phyloP scores from a whole-genome alignment of 2,888 invertebrate species.

The Geotrupes spiniger region DNA sequence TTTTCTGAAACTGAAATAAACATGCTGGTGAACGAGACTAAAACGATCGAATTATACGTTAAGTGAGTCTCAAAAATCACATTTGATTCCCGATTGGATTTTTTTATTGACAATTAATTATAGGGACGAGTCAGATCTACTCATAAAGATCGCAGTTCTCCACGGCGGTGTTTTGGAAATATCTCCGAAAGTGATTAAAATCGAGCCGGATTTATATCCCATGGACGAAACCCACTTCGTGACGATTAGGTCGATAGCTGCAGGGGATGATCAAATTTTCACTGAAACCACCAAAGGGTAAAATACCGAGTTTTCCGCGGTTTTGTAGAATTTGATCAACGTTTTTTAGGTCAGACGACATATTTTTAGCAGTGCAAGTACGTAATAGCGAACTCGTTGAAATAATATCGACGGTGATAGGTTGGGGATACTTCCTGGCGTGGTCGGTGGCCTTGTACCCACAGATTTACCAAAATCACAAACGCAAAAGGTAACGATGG shows the following conservation, averaged over 20 bases:
- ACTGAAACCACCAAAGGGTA: slow-evolving; percentile 18
- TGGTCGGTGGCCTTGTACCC: slow-evolving; percentile 98
- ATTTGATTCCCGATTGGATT: slow-evolving; percentile 1
- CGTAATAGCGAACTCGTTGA: slow-evolving; percentile 66
- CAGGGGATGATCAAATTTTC: slow-evolving; percentile 15
- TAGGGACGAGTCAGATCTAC: neutral
- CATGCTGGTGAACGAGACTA: slow-evolving; percentile 16
- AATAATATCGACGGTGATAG: slow-evolving; percentile 72
- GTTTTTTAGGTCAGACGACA: slow-evolving; percentile 62
- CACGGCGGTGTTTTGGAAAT: slow-evolving; percentile 9
- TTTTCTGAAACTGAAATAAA: slow-evolving; percentile 15
- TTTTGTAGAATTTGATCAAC: too few relatives aligned
- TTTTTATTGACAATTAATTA: too few relatives aligned
- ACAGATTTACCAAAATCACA: slow-evolving; percentile 84
- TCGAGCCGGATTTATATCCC: too few relatives aligned
- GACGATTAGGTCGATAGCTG: slow-evolving; percentile 9
- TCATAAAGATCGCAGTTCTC: slow-evolving; percentile 7
- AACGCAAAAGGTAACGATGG: slow-evolving; percentile 75
- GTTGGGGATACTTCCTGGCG: slow-evolving; percentile 93
- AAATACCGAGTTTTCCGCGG: too few relatives aligned
- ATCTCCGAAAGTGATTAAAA: slow-evolving; percentile 6
- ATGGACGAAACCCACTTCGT: neutral
- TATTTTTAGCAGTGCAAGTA: slow-evolving; percentile 70
- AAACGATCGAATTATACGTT: slow-evolving; percentile 9
- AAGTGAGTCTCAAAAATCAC: neutral